These are phyloP conservation scores for Syrphus vitripennis DNA, from an alignment of 2,888 invertebrate genomes.

Conservation along the genomic window DNA sequence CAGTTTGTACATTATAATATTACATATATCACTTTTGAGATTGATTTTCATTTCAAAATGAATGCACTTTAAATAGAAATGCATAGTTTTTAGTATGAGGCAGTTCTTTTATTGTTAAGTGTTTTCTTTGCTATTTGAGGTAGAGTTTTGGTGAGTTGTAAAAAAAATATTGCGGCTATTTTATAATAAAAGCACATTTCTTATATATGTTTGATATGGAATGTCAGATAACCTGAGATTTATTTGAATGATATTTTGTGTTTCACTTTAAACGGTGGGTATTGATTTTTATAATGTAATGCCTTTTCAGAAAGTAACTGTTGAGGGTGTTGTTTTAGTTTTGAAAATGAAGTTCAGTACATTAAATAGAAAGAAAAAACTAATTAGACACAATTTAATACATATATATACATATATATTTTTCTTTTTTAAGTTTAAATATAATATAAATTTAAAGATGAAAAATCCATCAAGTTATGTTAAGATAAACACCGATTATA, in stretches of 20 bases:
- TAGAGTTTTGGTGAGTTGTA: constrained; percentile 48
- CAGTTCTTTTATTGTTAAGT: constrained; percentile 43
- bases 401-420: no score
- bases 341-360: neutral
- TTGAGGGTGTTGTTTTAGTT: neutral
- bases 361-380: neutral
- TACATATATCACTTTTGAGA: constrained; percentile 51
- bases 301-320: neutral
- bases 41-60: constrained; percentile 41
- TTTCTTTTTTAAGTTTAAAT: neutral
- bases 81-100: constrained; percentile 53
- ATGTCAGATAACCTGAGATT: constrained; percentile 65
- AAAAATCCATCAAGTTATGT: neutral
- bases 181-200: neutral
- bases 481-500: neutral
- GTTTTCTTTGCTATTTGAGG: constrained; percentile 54
- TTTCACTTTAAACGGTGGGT: neutral
- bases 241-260: neutral
- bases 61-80: constrained; percentile 45
- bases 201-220: constrained; percentile 45
- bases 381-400: neutral
- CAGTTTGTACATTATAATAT: constrained; percentile 42
- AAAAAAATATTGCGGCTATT: constrained; percentile 17
- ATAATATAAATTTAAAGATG: neutral
- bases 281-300: neutral